Base-by-base conservation (phyloP, 2,888 invertebrate genomes). In the Xanthorhoe designata region DNA sequence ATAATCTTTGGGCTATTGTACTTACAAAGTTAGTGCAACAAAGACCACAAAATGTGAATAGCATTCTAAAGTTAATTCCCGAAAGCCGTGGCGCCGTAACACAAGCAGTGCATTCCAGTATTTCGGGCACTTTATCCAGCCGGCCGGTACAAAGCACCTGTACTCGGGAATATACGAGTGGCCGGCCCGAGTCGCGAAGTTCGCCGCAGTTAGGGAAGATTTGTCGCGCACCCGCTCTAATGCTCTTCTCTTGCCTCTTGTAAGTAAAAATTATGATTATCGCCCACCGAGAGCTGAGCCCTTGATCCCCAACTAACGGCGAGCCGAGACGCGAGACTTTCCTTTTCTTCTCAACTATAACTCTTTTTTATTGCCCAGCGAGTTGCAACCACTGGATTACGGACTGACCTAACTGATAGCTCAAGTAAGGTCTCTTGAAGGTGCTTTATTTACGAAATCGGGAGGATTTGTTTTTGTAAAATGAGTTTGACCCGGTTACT, bases 261-360 rank as follows among this genome's bases (percentile, higher is more conserved):
- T 93, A 93, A 93, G 92, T 93, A 93, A 93, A 93, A 93, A 93
- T 93, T 93, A 93, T 93, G 92, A 92, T 93, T 93, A 93, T 93
- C 91, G 91, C 91, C 88, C 85, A 84, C 83, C 85, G 85, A 82
- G 90, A 84, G 81, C 85, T 90, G 91, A 92, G 87, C 93, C 85
- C 84, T 92, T 93, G 91, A 93, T 90, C 93, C 92, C 82, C 84
- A 88, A 91, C 91, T 92, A 92, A 91, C 91, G 91, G 90, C 85
- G 72, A 70, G 80, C 78, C 76, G 78, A 85, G 88, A 87, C 87
- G 80, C 80, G 82, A 78, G 89, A 92, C 92, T 92, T 92, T 91
- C 91, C 89, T 92, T 92, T 92, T 92, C 92, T 90, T 89, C 86
- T 83, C 75, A 87, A 91, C 93, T 91, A 94, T 94, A 94, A 94